Conservation (phyloP, 2,888 invertebrate species). For the Clitarchus hookeri region DNA sequence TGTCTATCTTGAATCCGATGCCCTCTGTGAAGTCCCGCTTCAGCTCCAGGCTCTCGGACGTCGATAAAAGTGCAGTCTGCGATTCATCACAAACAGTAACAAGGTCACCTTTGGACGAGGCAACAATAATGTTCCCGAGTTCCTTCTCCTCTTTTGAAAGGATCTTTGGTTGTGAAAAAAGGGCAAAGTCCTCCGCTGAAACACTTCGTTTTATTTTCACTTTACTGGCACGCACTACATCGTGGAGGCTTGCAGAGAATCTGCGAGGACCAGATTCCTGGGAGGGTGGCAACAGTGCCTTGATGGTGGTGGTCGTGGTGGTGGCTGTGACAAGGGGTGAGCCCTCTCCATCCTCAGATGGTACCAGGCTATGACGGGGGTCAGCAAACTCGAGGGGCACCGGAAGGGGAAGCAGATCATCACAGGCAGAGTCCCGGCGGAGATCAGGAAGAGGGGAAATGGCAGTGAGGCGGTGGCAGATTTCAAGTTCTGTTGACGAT, state of each 20-base stretch:
- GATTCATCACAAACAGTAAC: neutral
- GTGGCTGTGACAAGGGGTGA: neutral
- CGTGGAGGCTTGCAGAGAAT: neutral
- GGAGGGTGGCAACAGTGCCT: neutral
- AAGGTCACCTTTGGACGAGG: constrained; percentile 11
- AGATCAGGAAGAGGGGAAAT: constrained; percentile 70
- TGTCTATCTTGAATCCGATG: neutral
- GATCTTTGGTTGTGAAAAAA: neutral
- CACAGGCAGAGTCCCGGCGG: constrained; percentile 64
- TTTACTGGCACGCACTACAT: neutral
- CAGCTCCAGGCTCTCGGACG: constrained; percentile 19
- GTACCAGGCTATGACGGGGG: constrained; percentile 60
- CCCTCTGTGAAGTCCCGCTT: constrained; percentile 17
- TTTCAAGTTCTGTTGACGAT: constrained; percentile 42
- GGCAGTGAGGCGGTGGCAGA: constrained; percentile 59
- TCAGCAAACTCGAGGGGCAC: constrained; percentile 81
- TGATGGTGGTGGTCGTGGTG: too few species aligned
- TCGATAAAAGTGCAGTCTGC: constrained; percentile 7
- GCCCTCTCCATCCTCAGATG: constrained; percentile 23
- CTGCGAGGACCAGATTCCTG: neutral
- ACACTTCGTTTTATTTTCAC: neutral
- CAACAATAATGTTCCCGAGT: constrained; percentile 15
- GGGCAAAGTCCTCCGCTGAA: neutral
- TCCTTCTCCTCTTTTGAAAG: constrained; percentile 29
- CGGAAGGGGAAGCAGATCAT: constrained; percentile 64